Base-by-base conservation (phyloP, 53 echinoderm and acorn worm genomes). In the Paracentrotus lividus region DNA sequence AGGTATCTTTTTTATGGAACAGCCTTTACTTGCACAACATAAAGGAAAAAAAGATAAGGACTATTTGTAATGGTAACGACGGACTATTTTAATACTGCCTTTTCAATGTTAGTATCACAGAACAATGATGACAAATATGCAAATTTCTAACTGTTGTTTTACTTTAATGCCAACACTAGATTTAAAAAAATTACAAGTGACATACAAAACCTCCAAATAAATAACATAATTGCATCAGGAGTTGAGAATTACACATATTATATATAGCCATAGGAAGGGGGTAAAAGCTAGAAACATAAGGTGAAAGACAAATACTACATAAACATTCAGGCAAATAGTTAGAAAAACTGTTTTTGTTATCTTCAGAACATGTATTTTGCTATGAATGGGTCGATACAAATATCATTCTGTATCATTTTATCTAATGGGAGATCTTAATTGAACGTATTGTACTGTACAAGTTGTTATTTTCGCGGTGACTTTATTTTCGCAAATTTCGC, bases 1-100 rank as follows among this genome's bases (percentile, higher is more conserved):
- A n/a, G n/a, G n/a, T n/a, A n/a, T n/a, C n/a, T n/a, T n/a, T n/a
- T n/a, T n/a, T n/a, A n/a, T n/a, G n/a, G n/a, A n/a, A n/a, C n/a
- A n/a, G n/a, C n/a, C n/a, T n/a, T n/a, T n/a, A n/a, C n/a, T n/a
- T n/a, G 18, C 72, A 72, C 38, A 72, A 72, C 4, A 21, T 67
- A 32, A 31, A 32, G 20, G 40, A 72, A 36, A 72, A 8, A 72
- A 72, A 12, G 29, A 29, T 21, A 27, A 72, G 36, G 38, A 40
- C 36, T 40, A 16, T 5, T 72, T 81, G 47, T 47, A n/a, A 14
- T 86, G 53, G 86, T 56, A 55, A 86, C 56, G 56, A 86, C 34
- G 56, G 86, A 86, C 86, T 86, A 86, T 86, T 86, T 81, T 56
- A 86, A 86, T 86, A 86, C 86, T 86, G 86, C 86, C n/a, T 86